phyloP scores from a whole-genome alignment of 2,888 invertebrate species.

The Crematogaster levior region DNA sequence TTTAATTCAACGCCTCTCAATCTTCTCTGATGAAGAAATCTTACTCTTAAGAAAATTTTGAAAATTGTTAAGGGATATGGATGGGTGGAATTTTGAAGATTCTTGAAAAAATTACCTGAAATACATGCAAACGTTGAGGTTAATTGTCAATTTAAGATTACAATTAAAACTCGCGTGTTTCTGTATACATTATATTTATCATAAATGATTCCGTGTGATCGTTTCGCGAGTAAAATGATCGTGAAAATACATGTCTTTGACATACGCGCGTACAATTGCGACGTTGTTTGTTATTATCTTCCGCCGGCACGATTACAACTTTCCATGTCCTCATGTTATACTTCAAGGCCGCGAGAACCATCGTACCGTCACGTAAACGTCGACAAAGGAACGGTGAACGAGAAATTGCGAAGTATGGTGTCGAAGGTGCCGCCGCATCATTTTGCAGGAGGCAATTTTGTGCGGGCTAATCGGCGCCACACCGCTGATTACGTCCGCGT shows the following conservation, averaged over 20 bases:
- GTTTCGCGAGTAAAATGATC: neutral
- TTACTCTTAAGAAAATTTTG: neutral
- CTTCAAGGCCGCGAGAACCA: slow-evolving; percentile 3
- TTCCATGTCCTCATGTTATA: slow-evolving; percentile 29
- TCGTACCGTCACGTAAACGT: slow-evolving; percentile 23
- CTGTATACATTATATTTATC: neutral
- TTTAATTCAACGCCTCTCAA: neutral
- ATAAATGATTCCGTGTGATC: neutral
- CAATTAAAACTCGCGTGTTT: neutral
- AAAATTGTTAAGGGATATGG: too few relatives aligned
- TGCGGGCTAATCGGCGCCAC: slow-evolving; percentile 8
- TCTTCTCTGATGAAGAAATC: neutral
- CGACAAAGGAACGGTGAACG: slow-evolving; percentile 32
- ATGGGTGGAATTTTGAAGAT: too few relatives aligned
- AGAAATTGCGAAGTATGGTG: slow-evolving; percentile 16
- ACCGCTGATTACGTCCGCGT: neutral
- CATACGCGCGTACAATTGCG: neutral
- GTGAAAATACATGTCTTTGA: neutral
- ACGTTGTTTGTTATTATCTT: slow-evolving; percentile 25
- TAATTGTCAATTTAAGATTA: neutral
- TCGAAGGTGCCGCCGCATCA: slow-evolving; percentile 12
- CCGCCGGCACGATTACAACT: slow-evolving; percentile 6
- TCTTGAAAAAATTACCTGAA: too few relatives aligned
- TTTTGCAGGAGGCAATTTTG: slow-evolving; percentile 37
- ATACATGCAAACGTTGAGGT: neutral